A percentile compares a stretch with the other conserved stretches of the same genome.
phyloP scores from a whole-genome alignment of 1,140 invertebrate species.

The Zophobas morio region DNA sequence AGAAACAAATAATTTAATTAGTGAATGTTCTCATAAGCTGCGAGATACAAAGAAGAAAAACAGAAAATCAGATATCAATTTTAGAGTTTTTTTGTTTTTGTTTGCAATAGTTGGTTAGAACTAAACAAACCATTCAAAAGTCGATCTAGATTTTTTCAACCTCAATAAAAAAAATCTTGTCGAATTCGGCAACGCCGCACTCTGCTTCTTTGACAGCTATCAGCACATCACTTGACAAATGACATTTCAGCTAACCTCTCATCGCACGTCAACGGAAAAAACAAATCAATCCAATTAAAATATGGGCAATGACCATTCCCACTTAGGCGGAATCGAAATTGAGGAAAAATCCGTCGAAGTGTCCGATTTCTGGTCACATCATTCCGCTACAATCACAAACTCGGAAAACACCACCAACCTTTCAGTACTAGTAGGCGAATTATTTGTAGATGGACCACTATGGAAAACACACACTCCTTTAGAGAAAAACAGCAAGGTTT shows the following conservation, averaged over 20 bases:
- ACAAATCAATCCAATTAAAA: conserved; percentile 40
- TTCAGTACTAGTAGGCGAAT: conserved; percentile 82
- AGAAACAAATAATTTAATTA: too few relatives aligned
- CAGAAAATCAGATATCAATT: too few relatives aligned
- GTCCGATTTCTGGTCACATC: conserved; percentile 84
- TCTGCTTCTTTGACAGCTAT: conserved; percentile 3
- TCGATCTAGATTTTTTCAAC: too few relatives aligned
- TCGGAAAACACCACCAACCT: conserved; percentile 74
- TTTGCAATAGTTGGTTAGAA: too few relatives aligned
- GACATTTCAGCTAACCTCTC: conserved; percentile 32
- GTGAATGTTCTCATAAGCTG: too few relatives aligned
- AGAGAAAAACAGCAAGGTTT: conserved; percentile 82
- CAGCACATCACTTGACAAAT: neutral
- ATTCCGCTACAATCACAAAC: conserved; percentile 76
- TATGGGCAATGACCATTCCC: conserved; percentile 85
- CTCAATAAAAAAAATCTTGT: too few relatives aligned
- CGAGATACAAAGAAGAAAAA: too few relatives aligned
- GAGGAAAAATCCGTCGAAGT: conserved; percentile 82
- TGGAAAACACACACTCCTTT: conserved; percentile 77
- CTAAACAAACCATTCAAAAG: too few relatives aligned
- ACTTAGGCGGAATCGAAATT: conserved; percentile 79
- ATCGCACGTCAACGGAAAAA: neutral
- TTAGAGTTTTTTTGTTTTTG: too few relatives aligned
- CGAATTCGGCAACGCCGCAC: conserved; percentile 1
- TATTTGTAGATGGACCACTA: conserved; percentile 73